A percentile compares a stretch with the other conserved stretches of the same genome.
Conservation (phyloP, 2,113 vertebrate species). For the Benitochromis conjunctus region DNA sequence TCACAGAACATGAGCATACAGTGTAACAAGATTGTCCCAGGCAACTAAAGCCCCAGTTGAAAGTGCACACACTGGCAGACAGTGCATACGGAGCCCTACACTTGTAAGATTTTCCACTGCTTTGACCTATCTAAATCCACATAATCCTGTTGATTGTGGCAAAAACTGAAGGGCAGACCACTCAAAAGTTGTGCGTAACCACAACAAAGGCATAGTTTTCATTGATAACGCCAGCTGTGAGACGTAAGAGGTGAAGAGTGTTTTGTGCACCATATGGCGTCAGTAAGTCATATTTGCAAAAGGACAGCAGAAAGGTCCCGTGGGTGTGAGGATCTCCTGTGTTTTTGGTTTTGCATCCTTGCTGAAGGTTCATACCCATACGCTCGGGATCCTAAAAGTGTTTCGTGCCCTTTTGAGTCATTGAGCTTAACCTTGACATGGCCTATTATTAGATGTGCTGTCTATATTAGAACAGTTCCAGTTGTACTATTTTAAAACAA, state of each 20-base stretch:
- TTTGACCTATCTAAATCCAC: constrained; percentile 22
- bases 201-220: constrained; percentile 42
- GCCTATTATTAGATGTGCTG: background rate
- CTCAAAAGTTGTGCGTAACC: constrained; percentile 30
- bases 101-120: constrained; percentile 26
- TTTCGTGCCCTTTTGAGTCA: background rate
- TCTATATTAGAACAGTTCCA: background rate
- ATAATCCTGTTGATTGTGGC: constrained; percentile 54
- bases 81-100: background rate
- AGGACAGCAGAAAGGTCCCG: background rate
- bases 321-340: background rate
- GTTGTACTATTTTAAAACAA: constrained; percentile 28
- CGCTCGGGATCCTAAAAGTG: background rate
- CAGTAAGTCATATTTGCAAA: background rate
- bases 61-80: background rate
- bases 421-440: background rate
- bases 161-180: constrained; percentile 7
- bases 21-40: background rate
- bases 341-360: background rate
- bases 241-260: background rate
- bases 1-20: background rate
- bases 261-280: background rate
- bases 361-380: background rate
- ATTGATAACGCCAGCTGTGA: constrained; percentile 23
- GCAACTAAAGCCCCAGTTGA: background rate